Evolutionary conservation across 2,113 vertebrate species (phyloP), one percentile per base, ranked within the genome.

Genomic region (Nycticorax nycticorax): DNA sequence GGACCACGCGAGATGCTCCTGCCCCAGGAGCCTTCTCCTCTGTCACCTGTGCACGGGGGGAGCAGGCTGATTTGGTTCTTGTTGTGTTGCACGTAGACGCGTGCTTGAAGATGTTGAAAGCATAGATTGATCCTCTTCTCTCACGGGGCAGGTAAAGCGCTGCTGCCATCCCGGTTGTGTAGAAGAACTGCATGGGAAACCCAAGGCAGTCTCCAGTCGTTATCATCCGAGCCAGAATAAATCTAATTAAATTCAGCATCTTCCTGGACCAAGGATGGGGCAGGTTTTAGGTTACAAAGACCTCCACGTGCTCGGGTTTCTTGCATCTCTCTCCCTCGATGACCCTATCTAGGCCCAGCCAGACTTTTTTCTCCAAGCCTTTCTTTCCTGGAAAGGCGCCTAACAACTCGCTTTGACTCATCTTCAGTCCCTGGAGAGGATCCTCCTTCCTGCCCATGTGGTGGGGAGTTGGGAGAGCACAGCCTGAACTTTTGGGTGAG

Each of bases 391-490:
- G 74, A 96, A 85, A 95, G 39, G 56, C 0, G 3, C 50, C n/a
- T 66, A 59, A 72, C 26, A 33, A 8, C 39, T 66, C 2, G 0
- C 37, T 66, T 88, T 63, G 86, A 80, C 39, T 91, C 84, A 82
- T 55, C 85, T 45, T 55, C 15, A 11, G 0, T 15, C 72, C 66
- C 88, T 33, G 66, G 62, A 80, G 88, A 69, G 17, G 47, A 45
- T 90, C 37, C 32, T 93, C 66, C 93, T 96, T 95, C 93, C 92
- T 96, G 85, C 74, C 76, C 67, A 39, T 60, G 69, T 66, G 81
- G 55, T 63, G 67, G 39, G 17, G 83, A 84, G 50, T 3, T 83
- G 60, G 77, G 92, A 96, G 88, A 94, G 80, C 85, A 87, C 74
- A 92, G 85, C 47, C 83, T 87, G 85, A 71, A 72, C 59, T 85